Conservation (phyloP, 2,888 invertebrate genomes). For the Eristalis tenax region DNA sequence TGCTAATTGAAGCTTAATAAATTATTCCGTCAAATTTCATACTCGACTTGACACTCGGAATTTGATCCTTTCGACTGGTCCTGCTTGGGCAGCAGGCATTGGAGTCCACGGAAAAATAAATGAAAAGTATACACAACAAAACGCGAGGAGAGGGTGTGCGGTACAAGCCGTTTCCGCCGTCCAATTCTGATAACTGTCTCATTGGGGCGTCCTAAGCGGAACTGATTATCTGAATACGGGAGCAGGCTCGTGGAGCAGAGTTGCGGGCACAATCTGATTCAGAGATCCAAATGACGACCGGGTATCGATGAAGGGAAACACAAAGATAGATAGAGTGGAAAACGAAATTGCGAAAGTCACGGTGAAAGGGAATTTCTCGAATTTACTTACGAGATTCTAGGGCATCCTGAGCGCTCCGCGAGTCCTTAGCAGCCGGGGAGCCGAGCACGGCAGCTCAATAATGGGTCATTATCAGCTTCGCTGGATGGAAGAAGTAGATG, state of each 20-base stretch:
- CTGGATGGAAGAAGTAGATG: conserved; percentile 1
- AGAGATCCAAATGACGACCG: conserved; percentile 13
- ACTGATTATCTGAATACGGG: conserved; percentile 65
- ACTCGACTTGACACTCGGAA: conserved; percentile 55
- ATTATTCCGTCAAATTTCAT: conserved; percentile 69
- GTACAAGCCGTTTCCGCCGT: conserved; percentile 69
- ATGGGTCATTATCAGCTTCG: conserved; percentile 61
- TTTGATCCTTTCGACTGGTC: background rate
- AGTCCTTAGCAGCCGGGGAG: background rate
- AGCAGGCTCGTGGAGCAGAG: conserved; percentile 1
- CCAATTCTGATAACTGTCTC: conserved; percentile 63
- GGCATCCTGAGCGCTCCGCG: background rate
- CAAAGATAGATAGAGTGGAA: conserved; percentile 28
- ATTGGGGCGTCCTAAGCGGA: conserved; percentile 51
- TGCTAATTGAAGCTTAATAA: conserved; percentile 72
- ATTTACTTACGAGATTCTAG: conserved; percentile 3
- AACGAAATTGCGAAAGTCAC: conserved; percentile 42
- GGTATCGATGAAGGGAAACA: background rate
- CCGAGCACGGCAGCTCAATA: conserved; percentile 41
- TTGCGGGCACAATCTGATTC: conserved; percentile 5
- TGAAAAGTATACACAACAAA: background rate
- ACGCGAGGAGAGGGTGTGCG: conserved; percentile 14
- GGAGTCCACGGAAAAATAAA: background rate
- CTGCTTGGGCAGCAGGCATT: background rate
- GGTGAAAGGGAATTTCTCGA: conserved; percentile 52